Base-by-base conservation (phyloP, 2,888 invertebrate species). In the Caenorhabditis afra region DNA sequence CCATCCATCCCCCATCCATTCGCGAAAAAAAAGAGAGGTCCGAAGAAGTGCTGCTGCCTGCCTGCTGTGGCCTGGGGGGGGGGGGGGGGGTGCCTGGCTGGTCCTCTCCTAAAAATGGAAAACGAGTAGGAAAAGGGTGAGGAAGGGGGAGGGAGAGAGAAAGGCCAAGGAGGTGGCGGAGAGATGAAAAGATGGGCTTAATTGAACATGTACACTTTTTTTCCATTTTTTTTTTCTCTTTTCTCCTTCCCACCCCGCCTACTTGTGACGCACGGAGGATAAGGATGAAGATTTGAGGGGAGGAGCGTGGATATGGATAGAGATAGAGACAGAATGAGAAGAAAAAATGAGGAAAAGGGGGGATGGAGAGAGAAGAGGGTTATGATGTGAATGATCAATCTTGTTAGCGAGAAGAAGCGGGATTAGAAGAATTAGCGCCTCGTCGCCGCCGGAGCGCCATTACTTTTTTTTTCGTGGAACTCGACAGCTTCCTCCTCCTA, bases 201-300 rank as follows among this genome's bases (percentile, higher is more conserved):
- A 57, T 71, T 73, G 73, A 73, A 73, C 73, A 64, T 73, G 71
- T 71, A 71, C 71, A 71, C 71, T 49, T 71, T 71, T 71, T 59
- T 57, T 41, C 58, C 39, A 61, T 29, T 53, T 61, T 39, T 57
- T 59, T 62, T 41, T 57, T 37, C 55, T 57, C n/a, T 22, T 55
- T 39, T 55, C 37, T 52, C 29, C 10, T 35, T 53, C n/a, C n/a
- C n/a, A n/a, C n/a, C n/a, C 50, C 16, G 22, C 49, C 49, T 64
- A 22, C 23, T 55, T 49, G 44, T 39, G 70, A 70, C 68, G 68
- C 68, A 68, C 53, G 18, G n/a, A 53, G 53, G 29, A 53, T 53
- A 35, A 53, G 57, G 35, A 57, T 57, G 57, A 35, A 35, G 16
- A 35, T 41, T 29, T 29, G 3, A 7, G 29, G 29, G 7, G 29